Conservation (phyloP, 1,140 invertebrate genomes). For the Drosophila albomicans region DNA sequence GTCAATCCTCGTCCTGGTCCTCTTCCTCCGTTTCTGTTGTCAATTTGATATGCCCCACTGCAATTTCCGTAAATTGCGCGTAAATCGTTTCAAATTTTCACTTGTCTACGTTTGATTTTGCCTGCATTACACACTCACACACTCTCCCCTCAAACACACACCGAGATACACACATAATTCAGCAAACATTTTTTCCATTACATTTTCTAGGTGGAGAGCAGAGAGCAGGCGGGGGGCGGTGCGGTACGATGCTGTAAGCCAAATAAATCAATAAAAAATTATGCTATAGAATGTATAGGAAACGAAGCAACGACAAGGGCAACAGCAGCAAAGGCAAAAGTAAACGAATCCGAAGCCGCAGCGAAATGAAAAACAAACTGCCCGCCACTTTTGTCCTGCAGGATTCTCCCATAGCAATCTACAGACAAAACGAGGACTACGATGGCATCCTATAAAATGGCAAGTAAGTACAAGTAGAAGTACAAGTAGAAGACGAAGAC, state of each 20-base stretch:
- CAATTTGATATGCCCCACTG: constrained; percentile 76
- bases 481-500: constrained; percentile 21
- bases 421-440: constrained; percentile 16
- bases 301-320: constrained; percentile 39
- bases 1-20: no score
- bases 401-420: constrained; percentile 2
- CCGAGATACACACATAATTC: constrained; percentile 62
- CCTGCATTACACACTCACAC: constrained; percentile 36
- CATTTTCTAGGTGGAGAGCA: constrained; percentile 7
- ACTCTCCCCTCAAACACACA: constrained; percentile 23
- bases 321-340: constrained; percentile 54
- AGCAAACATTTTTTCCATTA: constrained; percentile 79
- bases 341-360: constrained; percentile 62
- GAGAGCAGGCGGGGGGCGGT: background rate
- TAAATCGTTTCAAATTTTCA: constrained; percentile 83
- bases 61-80: constrained; percentile 80
- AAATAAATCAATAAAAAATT: constrained; percentile 83
- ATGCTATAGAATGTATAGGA: constrained; percentile 74
- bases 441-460: background rate
- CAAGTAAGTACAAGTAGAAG: background rate
- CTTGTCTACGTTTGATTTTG: constrained; percentile 80
- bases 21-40: constrained; percentile 27
- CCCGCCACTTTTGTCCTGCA: constrained; percentile 51
- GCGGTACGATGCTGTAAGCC: constrained; percentile 53
- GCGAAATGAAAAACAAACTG: constrained; percentile 81